Evolutionary conservation across 2,797 vertebrate genomes (phyloP), one percentile per base, ranked within the genome.

Genomic region (Phrynocephalus vlangalii): DNA sequence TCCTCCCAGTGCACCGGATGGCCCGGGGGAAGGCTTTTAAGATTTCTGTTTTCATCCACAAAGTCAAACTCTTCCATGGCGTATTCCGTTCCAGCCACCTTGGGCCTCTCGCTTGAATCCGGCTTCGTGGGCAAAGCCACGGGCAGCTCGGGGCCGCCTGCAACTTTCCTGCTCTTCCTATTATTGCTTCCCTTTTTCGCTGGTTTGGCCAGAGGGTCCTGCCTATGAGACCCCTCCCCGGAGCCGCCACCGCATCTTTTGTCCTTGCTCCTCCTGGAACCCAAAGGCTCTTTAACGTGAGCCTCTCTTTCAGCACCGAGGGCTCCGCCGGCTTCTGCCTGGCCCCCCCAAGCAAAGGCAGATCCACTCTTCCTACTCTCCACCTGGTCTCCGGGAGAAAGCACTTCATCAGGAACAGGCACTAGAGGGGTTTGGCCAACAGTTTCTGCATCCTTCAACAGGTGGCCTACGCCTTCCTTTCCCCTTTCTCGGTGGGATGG

Each of bases 1-100:
- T 84, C 24, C 24, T 83, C 22, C 82, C 88, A 38, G 44, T 66
- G 85, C 44, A 67, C 26, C 3, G 8, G 82, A 52, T 88, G 83
- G 60, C 44, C 86, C 3, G 10, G 0, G 18, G 95, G 93, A 1
- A 96, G 90, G 86, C 68, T 91, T 30, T 92, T 95, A 60, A 97
- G 91, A 33, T 97, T 97, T 76, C 95, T 96, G 92, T 96, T 96
- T 26, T 97, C 96, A 4, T 97, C 96, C 1, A 96, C 89, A 7
- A 89, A 78, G n/a, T 86, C 91, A 15, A n/a, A 48, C 80, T 66
- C 92, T 82, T 30, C 94, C 84, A 78, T 0, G 1, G 38, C 87
- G 7, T 28, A 56, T 0, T 56, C 71, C 82, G 84, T 18, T 81
- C 68, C 81, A 5, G 94, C 30, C 30, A 78, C 91, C 68, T 79